These are phyloP conservation scores for Xerus inauris DNA, from an alignment of 2,113 vertebrate species.

Conservation along the genomic window DNA sequence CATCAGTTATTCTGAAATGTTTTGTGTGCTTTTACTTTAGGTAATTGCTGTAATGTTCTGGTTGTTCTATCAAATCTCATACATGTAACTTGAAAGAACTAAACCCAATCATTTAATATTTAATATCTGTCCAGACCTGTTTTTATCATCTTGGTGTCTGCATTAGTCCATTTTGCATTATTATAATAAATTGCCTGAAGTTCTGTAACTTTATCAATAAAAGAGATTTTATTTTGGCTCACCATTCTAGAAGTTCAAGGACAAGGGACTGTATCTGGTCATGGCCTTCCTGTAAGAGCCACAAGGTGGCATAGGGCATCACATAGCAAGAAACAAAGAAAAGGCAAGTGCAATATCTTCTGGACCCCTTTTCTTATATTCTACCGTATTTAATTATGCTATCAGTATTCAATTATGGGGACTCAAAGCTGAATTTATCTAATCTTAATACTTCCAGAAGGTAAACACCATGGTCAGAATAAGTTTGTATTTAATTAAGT, in stretches of 20 bases:
- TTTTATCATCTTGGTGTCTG: not conserved
- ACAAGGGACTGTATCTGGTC: not conserved
- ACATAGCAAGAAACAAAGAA: not conserved
- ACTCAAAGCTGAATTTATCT: not conserved
- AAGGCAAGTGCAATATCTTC: not conserved
- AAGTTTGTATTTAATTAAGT: too few relatives aligned
- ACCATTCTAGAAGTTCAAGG: not conserved
- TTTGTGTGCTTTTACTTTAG: not conserved
- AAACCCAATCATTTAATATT: conserved; percentile 17
- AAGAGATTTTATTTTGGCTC: not conserved
- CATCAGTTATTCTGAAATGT: not conserved
- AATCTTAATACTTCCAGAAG: not conserved
- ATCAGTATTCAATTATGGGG: not conserved
- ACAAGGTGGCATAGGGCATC: not conserved
- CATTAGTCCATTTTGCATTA: not conserved
- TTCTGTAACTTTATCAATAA: not conserved
- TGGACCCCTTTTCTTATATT: not conserved
- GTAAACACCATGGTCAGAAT: too few relatives aligned
- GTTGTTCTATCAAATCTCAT: not conserved
- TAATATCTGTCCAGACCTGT: not conserved
- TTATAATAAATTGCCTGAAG: not conserved
- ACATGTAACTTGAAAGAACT: not conserved
- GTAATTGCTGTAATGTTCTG: not conserved
- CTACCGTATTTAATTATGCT: too few relatives aligned
- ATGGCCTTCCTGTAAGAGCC: not conserved